Conservation (phyloP, 2,113 vertebrate genomes). For the Atherinomorus stipes region DNA sequence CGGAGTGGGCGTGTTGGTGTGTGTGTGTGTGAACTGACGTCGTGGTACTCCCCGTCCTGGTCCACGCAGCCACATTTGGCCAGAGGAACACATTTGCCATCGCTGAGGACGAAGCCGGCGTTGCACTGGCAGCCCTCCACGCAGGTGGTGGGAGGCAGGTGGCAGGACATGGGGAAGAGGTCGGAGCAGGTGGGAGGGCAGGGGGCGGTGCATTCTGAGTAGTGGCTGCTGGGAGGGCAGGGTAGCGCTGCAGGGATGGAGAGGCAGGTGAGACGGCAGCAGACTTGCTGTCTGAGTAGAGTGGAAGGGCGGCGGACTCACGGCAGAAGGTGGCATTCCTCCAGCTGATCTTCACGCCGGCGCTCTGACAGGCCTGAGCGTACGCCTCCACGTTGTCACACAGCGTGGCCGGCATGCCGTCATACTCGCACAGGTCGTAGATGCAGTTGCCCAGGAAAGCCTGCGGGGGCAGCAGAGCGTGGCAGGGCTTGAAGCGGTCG, state of each 20-base stretch:
- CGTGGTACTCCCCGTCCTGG: constrained; percentile 70
- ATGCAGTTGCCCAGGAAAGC: constrained; percentile 83
- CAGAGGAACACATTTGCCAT: constrained; percentile 78
- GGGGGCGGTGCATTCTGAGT: constrained; percentile 81
- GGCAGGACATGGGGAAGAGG: constrained; percentile 83
- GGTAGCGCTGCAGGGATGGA: constrained; percentile 78
- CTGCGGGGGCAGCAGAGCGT: constrained; percentile 58
- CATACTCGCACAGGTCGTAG: constrained; percentile 85
- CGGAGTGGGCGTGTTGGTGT: no score
- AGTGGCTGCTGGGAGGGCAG: constrained; percentile 83
- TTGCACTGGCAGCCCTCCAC: constrained; percentile 87
- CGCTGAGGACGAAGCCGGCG: constrained; percentile 81
- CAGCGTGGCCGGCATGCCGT: constrained; percentile 80
- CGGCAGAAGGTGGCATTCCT: constrained; percentile 89
- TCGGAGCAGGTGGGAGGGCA: constrained; percentile 85
- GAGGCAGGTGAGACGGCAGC: neutral
- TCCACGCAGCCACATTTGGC: constrained; percentile 83
- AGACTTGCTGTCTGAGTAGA: neutral
- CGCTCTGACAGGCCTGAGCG: constrained; percentile 81
- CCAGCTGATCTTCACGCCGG: constrained; percentile 84
- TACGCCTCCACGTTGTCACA: constrained; percentile 86
- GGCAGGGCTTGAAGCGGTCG: constrained; percentile 78
- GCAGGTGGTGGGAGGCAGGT: constrained; percentile 74
- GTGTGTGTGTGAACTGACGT: constrained; percentile 75
- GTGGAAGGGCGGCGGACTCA: constrained; percentile 69